phyloP scores from a whole-genome alignment of 1,140 invertebrate species.

The Drosophila nigrodunni region DNA sequence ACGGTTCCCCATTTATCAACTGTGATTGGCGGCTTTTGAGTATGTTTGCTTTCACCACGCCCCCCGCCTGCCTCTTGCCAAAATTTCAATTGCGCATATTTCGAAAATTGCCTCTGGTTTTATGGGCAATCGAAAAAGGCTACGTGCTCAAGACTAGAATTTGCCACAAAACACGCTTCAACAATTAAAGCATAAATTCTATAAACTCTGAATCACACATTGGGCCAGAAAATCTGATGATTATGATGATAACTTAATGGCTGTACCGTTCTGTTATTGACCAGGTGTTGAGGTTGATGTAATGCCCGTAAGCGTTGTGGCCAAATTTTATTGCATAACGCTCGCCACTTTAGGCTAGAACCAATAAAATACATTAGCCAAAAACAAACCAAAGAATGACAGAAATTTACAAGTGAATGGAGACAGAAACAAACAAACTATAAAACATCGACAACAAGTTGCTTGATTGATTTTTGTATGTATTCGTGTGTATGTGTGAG shows the following conservation, averaged over 20 bases:
- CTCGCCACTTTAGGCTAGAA: background rate
- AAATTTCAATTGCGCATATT: slow-evolving; percentile 32
- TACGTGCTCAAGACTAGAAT: slow-evolving; percentile 29
- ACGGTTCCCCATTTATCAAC: slow-evolving; percentile 26
- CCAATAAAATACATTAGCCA: slow-evolving; percentile 64
- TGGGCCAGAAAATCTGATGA: slow-evolving; percentile 9
- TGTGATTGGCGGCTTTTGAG: slow-evolving; percentile 19
- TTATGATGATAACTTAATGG: slow-evolving; percentile 20
- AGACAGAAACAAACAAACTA: slow-evolving; percentile 15
- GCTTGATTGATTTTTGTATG: slow-evolving; percentile 67
- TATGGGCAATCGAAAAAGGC: slow-evolving; percentile 22
- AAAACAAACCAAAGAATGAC: slow-evolving; percentile 27
- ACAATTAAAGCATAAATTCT: slow-evolving; percentile 28
- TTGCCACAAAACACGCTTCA: slow-evolving; percentile 17
- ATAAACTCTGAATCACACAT: background rate
- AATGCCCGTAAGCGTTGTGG: slow-evolving; percentile 8
- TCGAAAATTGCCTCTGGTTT: slow-evolving; percentile 15
- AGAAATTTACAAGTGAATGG: slow-evolving; percentile 51
- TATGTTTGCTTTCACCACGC: background rate
- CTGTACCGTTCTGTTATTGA: background rate
- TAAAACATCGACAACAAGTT: background rate
- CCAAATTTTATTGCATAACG: slow-evolving; percentile 20
- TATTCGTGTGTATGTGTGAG: slow-evolving; percentile 47
- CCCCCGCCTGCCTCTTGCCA: background rate
- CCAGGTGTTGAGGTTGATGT: slow-evolving; percentile 35